Evolutionary conservation across 2,797 vertebrate genomes (phyloP), one percentile per base, ranked within the genome.

Genomic region (Neosalanx taihuensis): DNA sequence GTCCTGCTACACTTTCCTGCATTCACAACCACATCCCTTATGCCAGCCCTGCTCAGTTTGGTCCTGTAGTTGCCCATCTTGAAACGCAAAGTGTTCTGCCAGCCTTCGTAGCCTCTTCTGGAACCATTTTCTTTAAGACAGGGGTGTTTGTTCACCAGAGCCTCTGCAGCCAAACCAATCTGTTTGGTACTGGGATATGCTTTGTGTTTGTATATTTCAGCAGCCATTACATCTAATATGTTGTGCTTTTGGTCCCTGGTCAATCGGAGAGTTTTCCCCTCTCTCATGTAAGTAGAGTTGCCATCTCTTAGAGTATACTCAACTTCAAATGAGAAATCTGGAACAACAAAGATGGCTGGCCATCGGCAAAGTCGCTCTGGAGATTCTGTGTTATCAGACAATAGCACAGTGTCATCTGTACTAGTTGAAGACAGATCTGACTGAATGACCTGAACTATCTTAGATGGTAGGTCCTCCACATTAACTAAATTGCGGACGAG

Each of bases 61-160:
- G 31, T 70, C 30, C 77, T 20, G 23, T 76, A 77, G 70, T 77
- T 23, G n/a, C 77, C 79, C 79, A 77, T 83, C 6, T 76, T 82
- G 18, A 75, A 79, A n/a, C n/a, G 3, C 31, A 81, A 29, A n/a
- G 81, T 79, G 29, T 77, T 78, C 35, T 71, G 6, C 73, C 74
- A 77, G 1, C 69, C 35, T 2, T 82, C 57, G 58, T 26, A 64
- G 0, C 75, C 23, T 57, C 9, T 76, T 68, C 37, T 57, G 31
- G 70, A 73, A 41, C 70, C 65, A 0, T 1, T 66, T 30, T 80
- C 75, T 79, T 69, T 77, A 2, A 81, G 51, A 33, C 64, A 77
- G 0, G 64, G 49, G 63, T 80, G 74, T 72, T 81, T 83, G 0
- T 0, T 79, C 20, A 83, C 80, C 0, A 79, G 29, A 23, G 70